Percentiles rank a stretch among this genome's conserved stretches.
Evolutionary conservation across 2,797 vertebrate species (phyloP).

Genomic region (Platalea minor): DNA sequence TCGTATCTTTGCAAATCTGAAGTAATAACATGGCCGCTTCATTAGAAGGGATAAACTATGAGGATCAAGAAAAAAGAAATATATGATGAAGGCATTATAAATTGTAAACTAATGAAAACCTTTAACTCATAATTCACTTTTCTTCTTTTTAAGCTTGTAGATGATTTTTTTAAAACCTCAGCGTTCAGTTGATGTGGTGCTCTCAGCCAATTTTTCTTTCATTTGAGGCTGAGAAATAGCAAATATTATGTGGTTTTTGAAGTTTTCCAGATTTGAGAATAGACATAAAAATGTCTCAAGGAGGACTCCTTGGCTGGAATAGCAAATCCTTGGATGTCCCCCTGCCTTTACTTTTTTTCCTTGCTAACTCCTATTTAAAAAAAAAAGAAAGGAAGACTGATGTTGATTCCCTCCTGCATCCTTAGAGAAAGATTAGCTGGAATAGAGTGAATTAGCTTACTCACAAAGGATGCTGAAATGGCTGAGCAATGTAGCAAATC

Average conservation of each 20-base stretch:
- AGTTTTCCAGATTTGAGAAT: not conserved
- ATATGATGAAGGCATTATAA: not conserved
- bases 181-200: not conserved
- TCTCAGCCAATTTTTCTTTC: not conserved
- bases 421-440: not conserved
- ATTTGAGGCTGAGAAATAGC: not conserved
- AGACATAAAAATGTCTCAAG: not conserved
- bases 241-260: not conserved
- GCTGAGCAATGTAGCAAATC: not conserved
- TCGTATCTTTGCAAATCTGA: not conserved
- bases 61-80: not conserved
- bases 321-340: not conserved
- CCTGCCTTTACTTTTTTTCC: not conserved
- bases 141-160: not conserved
- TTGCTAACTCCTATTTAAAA: not conserved
- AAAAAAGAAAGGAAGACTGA: not conserved
- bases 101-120: not conserved
- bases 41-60: not conserved
- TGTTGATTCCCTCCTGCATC: not conserved
- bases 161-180: not conserved
- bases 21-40: not conserved
- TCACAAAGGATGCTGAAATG: not conserved
- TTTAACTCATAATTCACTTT: not conserved
- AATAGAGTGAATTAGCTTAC: not conserved
- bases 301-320: not conserved